Conservation (phyloP, 1,140 invertebrate species). For the Microvelia longipes region DNA sequence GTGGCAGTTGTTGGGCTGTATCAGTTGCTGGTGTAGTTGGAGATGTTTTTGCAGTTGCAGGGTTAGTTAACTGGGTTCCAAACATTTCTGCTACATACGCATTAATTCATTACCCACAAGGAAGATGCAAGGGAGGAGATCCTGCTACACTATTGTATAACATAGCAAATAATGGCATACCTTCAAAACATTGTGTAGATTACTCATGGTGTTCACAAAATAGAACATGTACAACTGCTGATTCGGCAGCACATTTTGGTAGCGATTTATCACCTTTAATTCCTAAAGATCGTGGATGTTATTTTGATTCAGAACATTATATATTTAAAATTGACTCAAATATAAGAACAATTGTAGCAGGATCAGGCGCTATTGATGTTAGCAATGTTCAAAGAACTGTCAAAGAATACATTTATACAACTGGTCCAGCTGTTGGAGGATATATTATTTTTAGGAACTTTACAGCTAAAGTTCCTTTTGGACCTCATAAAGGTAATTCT, state of each 20-base stretch:
- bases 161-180: background rate
- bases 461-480: background rate
- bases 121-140: background rate
- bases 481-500: background rate
- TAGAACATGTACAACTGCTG: background rate
- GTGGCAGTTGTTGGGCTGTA: background rate
- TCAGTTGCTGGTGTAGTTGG: background rate
- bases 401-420: background rate
- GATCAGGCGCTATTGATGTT: background rate
- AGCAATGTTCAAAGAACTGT: background rate
- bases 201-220: background rate
- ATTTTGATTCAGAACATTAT: background rate
- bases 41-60: background rate
- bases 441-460: background rate
- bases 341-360: background rate
- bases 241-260: background rate
- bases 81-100: background rate
- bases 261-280: background rate
- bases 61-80: background rate
- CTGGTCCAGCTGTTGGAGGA: background rate
- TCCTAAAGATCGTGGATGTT: background rate
- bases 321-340: background rate
- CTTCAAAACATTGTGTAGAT: background rate
- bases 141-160: background rate
- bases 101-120: background rate